phyloP scores from a whole-genome alignment of 2,888 invertebrate species.

The Drosophila neoperkinsi region DNA sequence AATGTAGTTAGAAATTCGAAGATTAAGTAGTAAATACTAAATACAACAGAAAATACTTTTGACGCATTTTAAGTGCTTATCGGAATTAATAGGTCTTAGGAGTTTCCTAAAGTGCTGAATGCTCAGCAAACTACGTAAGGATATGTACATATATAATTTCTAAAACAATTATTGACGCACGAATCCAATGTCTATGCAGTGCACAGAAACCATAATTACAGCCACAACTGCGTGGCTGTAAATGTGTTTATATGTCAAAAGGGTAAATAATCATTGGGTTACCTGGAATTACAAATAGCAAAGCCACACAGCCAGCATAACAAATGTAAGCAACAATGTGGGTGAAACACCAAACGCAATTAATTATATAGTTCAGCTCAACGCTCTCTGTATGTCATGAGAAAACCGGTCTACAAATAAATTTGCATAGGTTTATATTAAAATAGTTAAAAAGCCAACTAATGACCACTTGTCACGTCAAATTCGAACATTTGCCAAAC shows the following conservation, averaged over 20 bases:
- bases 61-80: background rate
- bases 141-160: background rate
- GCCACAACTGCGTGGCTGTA: slow-evolving; percentile 16
- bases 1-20: background rate
- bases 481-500: slow-evolving; percentile 3
- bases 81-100: background rate
- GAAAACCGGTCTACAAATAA: background rate
- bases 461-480: slow-evolving; percentile 37
- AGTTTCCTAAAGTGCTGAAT: background rate
- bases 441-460: slow-evolving; percentile 16
- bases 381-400: background rate
- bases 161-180: background rate
- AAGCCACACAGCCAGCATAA: background rate
- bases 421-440: slow-evolving; percentile 8
- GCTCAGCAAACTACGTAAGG: background rate
- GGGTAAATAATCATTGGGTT: slow-evolving; percentile 20
- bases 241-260: slow-evolving; percentile 44
- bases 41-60: background rate
- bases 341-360: background rate
- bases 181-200: background rate
- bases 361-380: background rate
- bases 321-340: background rate
- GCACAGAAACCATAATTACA: slow-evolving; percentile 12
- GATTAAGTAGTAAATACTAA: background rate
- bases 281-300: slow-evolving; percentile 14